Conservation (phyloP, 2,113 vertebrate genomes). For the Lonchura striata region DNA sequence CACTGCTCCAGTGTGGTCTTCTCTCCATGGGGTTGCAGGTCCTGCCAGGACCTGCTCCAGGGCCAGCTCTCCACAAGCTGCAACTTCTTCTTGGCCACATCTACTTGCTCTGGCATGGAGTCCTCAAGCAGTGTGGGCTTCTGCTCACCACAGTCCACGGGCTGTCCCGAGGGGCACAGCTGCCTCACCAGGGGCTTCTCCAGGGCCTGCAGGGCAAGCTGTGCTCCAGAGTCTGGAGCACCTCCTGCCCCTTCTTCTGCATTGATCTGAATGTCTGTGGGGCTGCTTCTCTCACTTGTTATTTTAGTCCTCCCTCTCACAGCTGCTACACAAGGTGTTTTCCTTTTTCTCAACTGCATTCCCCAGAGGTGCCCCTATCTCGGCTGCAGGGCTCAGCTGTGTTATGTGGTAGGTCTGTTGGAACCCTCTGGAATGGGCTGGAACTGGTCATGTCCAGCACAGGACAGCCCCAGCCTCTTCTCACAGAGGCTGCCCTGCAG, state of each 20-base stretch:
- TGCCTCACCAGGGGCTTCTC: background rate
- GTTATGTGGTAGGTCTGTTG: background rate
- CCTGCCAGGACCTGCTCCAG: background rate
- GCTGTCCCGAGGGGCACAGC: background rate
- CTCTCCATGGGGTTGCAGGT: background rate
- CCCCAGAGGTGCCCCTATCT: background rate
- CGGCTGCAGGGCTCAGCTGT: background rate
- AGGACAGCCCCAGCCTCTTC: background rate
- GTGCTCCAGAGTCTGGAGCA: background rate
- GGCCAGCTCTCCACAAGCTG: background rate
- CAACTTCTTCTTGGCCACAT: background rate
- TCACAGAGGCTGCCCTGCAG: background rate
- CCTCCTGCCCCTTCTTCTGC: background rate
- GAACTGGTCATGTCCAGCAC: background rate
- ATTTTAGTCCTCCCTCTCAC: background rate
- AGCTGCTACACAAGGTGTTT: background rate
- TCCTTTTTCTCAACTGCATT: background rate
- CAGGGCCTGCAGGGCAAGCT: background rate
- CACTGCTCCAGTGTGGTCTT: fast-evolving
- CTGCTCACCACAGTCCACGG: fast-evolving
- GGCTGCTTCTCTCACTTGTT: background rate
- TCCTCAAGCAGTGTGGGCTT: background rate
- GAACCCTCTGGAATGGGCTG: background rate
- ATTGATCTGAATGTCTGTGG: background rate
- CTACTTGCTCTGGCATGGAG: background rate